Evolutionary conservation across 2,797 vertebrate species (phyloP).

Genomic region (Acipenser transmontanus): DNA sequence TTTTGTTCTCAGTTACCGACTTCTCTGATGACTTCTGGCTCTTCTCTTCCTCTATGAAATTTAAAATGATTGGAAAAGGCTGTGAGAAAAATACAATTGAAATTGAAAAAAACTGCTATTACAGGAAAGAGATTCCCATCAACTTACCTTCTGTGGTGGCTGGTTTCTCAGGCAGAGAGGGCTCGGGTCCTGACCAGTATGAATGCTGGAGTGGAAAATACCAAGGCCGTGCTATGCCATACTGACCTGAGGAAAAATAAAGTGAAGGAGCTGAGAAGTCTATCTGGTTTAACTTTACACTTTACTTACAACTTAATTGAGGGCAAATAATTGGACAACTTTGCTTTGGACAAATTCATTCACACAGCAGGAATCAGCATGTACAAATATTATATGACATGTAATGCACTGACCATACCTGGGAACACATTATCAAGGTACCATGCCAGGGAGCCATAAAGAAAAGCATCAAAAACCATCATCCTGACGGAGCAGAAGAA

Average conservation of each 20-base stretch:
- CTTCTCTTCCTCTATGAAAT: no score
- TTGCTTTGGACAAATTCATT: background rate
- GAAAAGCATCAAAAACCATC: slow-evolving; percentile 79
- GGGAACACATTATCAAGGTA: slow-evolving; percentile 92
- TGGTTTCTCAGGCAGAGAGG: slow-evolving; percentile 21
- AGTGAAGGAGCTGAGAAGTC: no score
- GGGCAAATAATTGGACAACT: background rate
- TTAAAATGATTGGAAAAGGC: no score
- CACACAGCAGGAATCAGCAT: background rate
- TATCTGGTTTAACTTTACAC: no score
- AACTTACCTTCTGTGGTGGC: slow-evolving; percentile 56
- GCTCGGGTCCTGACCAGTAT: slow-evolving; percentile 71
- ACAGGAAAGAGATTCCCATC: background rate
- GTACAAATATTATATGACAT: no score
- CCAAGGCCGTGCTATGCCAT: slow-evolving; percentile 82
- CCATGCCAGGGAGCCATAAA: slow-evolving; percentile 85
- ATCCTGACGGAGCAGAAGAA: slow-evolving; percentile 83
- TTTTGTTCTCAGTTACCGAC: slow-evolving; percentile 7
- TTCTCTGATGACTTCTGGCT: no score
- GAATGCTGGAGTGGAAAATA: slow-evolving; percentile 79
- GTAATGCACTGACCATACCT: slow-evolving; percentile 52
- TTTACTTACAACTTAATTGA: background rate
- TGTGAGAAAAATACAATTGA: no score
- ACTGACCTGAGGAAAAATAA: slow-evolving; percentile 62
- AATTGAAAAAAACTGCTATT: no score